Evolutionary conservation across 2,888 invertebrate genomes (phyloP), one percentile per base, ranked within the genome.

Genomic region (Leptodirus hochenwartii): DNA sequence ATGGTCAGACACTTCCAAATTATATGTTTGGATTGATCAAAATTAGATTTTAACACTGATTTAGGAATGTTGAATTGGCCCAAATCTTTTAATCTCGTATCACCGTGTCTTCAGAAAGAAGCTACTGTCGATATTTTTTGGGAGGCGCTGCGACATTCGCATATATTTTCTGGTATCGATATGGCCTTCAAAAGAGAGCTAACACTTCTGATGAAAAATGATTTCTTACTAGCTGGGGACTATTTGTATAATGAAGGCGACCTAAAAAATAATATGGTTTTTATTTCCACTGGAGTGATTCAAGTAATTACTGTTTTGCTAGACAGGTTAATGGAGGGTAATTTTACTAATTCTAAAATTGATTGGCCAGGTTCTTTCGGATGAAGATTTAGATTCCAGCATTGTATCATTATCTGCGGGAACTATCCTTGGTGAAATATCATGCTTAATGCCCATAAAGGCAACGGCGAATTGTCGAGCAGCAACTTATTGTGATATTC

Each of bases 371-470:
- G 23, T 37, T 8, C 25, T 37, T 25, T 61, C 62, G 1, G 59
- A 61, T 37, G 62, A 63, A 54, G 62, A 63, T 33, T 60, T 62
- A 36, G 60, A 61, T 44, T 62, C 61, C 33, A 61, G 62, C 4
- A 59, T 63, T 53, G 59, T 63, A 39, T 62, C 62, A 5, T 60
- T 63, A 39, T 49, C 54, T 11, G 58, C 58, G 36, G 63, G 62
- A 6, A 60, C 62, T 1, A 57, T 62, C 38, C 54, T 63, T 36
- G 61, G 62, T 3, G 63, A 63, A 53, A 58, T 58, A 35, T 46
- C 58, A 13, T 41, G 61, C 31, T 48, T 60, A 12, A 54, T 59
- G 36, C 59, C 59, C 33, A 53, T 59, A 5, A 22, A 11, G 22
- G n/a, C n/a, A n/a, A n/a, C n/a, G n/a, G n/a, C n/a, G n/a, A n/a